Evolutionary conservation across 2,888 invertebrate genomes (phyloP).

Genomic region (Conops quadrifasciatus): DNA sequence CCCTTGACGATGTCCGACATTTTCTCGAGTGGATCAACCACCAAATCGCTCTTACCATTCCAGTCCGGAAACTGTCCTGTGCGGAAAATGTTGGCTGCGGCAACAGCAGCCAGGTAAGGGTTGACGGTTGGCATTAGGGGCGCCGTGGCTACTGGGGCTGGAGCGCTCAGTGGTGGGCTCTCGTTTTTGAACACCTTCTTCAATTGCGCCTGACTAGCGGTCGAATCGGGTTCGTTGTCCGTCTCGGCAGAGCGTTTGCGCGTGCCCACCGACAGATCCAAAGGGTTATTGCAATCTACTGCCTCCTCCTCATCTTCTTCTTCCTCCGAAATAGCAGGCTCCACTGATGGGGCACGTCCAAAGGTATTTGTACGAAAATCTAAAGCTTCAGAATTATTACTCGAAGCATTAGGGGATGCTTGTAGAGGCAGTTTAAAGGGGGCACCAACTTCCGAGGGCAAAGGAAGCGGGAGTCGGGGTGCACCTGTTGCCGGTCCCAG

Average conservation of each 20-base stretch:
- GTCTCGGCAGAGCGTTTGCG: conserved; percentile 75
- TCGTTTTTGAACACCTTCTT: conserved; percentile 60
- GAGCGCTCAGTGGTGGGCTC: conserved; percentile 69
- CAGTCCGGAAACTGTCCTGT: conserved; percentile 77
- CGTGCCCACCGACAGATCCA: conserved; percentile 83
- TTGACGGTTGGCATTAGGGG: conserved; percentile 81
- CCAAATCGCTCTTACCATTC: conserved; percentile 77
- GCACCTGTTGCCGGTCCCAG: conserved; percentile 67
- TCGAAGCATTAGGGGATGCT: conserved; percentile 66
- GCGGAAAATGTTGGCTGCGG: conserved; percentile 80
- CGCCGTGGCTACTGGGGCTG: conserved; percentile 72
- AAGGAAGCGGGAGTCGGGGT: conserved; percentile 68
- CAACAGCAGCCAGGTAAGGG: conserved; percentile 83
- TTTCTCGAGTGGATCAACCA: conserved; percentile 86
- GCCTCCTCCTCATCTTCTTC: conserved; percentile 73
- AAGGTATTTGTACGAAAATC: conserved; percentile 83
- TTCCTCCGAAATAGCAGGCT: conserved; percentile 67
- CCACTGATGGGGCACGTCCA: conserved; percentile 67
- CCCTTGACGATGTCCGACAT: conserved; percentile 91
- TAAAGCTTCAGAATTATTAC: conserved; percentile 72
- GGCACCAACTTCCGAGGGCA: conserved; percentile 74
- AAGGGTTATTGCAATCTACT: conserved; percentile 68
- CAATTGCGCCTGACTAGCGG: conserved; percentile 65
- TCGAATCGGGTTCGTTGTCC: conserved; percentile 48
- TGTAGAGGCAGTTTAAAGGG: conserved; percentile 62